phyloP scores from a whole-genome alignment of 2,113 vertebrate genomes.

The Phylloscopus whistleri region DNA sequence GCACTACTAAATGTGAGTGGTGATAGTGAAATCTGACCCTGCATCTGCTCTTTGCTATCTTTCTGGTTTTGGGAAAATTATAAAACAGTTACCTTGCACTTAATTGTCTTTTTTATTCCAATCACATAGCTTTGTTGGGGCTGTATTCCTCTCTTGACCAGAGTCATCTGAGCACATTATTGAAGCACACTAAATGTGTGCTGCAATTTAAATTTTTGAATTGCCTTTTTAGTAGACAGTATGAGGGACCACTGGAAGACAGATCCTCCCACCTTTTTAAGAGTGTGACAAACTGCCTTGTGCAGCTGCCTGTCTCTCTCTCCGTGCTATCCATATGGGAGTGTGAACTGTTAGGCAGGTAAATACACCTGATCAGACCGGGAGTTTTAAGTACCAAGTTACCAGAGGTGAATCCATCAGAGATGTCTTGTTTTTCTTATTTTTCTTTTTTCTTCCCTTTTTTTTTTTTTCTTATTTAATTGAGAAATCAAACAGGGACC shows the following conservation, averaged over 20 bases:
- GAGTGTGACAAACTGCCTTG: not conserved
- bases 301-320: not conserved
- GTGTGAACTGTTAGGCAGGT: not conserved
- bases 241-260: not conserved
- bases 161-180: not conserved
- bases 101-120: not conserved
- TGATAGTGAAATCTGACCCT: not conserved
- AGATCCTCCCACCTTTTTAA: not conserved
- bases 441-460: not conserved
- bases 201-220: not conserved
- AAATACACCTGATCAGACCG: not conserved
- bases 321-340: not conserved
- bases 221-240: not conserved
- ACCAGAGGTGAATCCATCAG: not conserved
- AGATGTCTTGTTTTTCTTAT: not conserved
- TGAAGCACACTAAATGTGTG: not conserved
- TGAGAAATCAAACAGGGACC: not conserved
- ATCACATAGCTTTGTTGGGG: not conserved
- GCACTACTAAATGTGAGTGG: not conserved
- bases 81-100: not conserved
- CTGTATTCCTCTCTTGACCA: not conserved
- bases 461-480: not conserved
- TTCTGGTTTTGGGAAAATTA: not conserved
- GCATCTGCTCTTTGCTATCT: not conserved
- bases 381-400: not conserved